A percentile compares a stretch with the other conserved stretches of the same genome.
These are phyloP conservation scores for Paraplagusia blochii DNA, from an alignment of 2,113 vertebrate genomes.

Conservation along the genomic window DNA sequence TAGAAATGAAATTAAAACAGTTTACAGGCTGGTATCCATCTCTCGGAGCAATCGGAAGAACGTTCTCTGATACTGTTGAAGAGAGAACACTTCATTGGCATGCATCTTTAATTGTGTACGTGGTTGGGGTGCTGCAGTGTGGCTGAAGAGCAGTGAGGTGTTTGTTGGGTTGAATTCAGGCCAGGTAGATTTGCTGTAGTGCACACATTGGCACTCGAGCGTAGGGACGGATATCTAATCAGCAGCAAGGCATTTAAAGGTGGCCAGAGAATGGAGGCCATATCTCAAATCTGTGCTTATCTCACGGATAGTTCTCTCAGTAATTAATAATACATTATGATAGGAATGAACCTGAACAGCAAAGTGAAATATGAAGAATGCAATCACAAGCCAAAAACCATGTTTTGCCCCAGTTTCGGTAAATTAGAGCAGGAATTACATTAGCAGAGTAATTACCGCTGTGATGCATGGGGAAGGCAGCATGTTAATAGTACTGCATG, in stretches of 20 bases:
- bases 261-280: constrained; percentile 9
- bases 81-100: constrained; percentile 29
- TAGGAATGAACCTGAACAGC: constrained; percentile 16
- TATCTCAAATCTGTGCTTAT: neutral
- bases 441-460: constrained; percentile 23
- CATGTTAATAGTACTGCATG: constrained; percentile 31
- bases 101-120: constrained; percentile 51
- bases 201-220: constrained; percentile 36
- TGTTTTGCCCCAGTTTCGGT: constrained; percentile 11
- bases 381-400: constrained; percentile 1
- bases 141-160: constrained; percentile 31
- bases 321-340: constrained; percentile 20
- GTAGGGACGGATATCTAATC: constrained; percentile 38
- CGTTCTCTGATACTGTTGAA: constrained; percentile 52
- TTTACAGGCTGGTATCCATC: neutral
- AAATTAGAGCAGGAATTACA: constrained; percentile 16
- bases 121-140: constrained; percentile 30
- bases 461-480: constrained; percentile 16
- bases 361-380: constrained; percentile 18
- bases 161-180: constrained; percentile 45
- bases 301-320: neutral
- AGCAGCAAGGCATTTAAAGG: constrained; percentile 14
- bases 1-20: too few species aligned
- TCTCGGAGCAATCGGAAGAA: constrained; percentile 41
- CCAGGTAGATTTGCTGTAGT: constrained; percentile 28